Percentiles rank a stretch among this genome's conserved stretches.
Conservation (phyloP, 2,113 vertebrate species). For the Dunckerocampus dactyliophorus region DNA sequence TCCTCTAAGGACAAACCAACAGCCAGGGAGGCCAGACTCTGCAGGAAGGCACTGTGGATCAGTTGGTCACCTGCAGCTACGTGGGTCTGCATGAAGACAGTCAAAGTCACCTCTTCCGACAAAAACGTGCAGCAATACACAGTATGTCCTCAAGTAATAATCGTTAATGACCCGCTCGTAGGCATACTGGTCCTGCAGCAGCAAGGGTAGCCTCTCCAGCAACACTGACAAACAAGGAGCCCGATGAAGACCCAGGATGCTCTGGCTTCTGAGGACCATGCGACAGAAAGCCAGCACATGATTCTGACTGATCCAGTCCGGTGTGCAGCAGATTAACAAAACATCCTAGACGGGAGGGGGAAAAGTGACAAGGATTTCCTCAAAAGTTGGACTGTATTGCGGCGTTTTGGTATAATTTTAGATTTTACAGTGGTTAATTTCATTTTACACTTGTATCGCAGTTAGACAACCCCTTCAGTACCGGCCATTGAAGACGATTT, state of each 20-base stretch:
- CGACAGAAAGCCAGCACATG: slow-evolving; percentile 75
- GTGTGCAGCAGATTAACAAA: slow-evolving; percentile 73
- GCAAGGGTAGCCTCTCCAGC: slow-evolving; percentile 73
- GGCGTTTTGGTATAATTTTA: no score
- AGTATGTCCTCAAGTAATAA: neutral
- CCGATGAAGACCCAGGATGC: slow-evolving; percentile 72
- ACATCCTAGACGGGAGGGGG: slow-evolving; percentile 60
- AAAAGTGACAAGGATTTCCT: neutral
- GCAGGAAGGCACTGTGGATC: slow-evolving; percentile 77
- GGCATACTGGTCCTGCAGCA: slow-evolving; percentile 75
- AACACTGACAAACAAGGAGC: slow-evolving; percentile 77
- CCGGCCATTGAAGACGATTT: no score
- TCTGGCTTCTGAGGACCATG: slow-evolving; percentile 72
- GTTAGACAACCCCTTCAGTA: no score
- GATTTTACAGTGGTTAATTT: no score
- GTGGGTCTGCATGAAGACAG: slow-evolving; percentile 60
- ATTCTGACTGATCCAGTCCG: slow-evolving; percentile 77
- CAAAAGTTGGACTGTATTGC: neutral
- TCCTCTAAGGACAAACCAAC: slow-evolving; percentile 73
- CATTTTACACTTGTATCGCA: no score
- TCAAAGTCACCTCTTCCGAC: neutral
- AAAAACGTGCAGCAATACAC: neutral
- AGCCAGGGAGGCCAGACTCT: slow-evolving; percentile 72
- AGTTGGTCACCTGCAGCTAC: slow-evolving; percentile 76
- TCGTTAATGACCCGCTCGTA: slow-evolving; percentile 71